Base-by-base conservation (phyloP, 2,113 vertebrate species). In the Limanda limanda region DNA sequence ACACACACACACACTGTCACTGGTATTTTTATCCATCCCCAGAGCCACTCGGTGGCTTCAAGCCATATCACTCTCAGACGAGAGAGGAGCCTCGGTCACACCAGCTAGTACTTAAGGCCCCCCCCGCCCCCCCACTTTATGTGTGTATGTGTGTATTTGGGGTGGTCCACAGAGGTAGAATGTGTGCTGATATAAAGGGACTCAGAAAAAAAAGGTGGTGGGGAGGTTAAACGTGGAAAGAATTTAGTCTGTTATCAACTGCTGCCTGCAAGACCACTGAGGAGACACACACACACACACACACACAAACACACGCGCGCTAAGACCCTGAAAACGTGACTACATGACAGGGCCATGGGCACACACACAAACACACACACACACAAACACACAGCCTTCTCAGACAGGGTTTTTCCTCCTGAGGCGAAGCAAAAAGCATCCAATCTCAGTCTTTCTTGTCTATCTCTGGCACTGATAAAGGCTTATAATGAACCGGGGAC, bases 401-500 rank as follows among this genome's bases (percentile, higher is more conserved):
- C 87, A 85, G 71, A 81, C 81, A 72, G 78, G 78, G 73, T 86
- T 89, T 87, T 84, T 86, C 77, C 89, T 88, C 84, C 85, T 21
- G 81, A 86, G 82, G 86, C 89, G 18, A 88, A 76, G 88, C 88
- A 86, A 87, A 59, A 90, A 88, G 81, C 81, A 83, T 82, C 83
- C 89, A 89, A 90, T 94, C 92, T 92, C 84, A 65, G 74, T 87
- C 86, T 92, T 86, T 90, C 88, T 91, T 88, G 90, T 91, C 90
- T 91, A 92, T 95, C 93, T 92, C 63, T 86, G 76, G 75, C 71
- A 68, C 87, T 88, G 87, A 91, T 92, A 93, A 93, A 90, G 88
- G 87, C 83, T 81, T 88, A 87, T 92, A 93, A 94, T 91, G 91
- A 94, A 92, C 90, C 74, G 86, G 90, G 83, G 84, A 86, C 87